Percentiles rank a stretch among this genome's conserved stretches.
Evolutionary conservation across 2,797 vertebrate species (phyloP).

Genomic region (Neosalanx taihuensis): DNA sequence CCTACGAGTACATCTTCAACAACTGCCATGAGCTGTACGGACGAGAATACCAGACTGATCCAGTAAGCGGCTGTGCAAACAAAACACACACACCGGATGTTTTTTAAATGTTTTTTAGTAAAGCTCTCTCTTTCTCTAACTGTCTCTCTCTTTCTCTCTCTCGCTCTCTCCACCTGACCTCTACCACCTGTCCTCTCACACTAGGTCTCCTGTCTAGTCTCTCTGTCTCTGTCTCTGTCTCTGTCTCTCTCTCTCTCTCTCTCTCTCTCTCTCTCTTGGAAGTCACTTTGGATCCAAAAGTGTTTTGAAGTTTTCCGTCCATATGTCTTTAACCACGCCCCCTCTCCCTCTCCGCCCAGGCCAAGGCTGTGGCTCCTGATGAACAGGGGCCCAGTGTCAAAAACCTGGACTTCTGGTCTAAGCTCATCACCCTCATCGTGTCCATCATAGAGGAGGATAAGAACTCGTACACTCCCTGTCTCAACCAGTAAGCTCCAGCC

Average conservation of each 20-base stretch:
- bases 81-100: no score
- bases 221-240: no score
- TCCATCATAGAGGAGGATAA: constrained; percentile 98
- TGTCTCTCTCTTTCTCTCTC: no score
- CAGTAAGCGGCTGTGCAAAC: constrained; percentile 69
- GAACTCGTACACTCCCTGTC: constrained; percentile 94
- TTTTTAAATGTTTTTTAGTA: no score
- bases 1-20: constrained; percentile 98
- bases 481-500: constrained; percentile 84
- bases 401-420: constrained; percentile 98
- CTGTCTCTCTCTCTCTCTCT: no score
- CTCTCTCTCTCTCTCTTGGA: no score
- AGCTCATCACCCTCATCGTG: constrained; percentile 96
- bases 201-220: no score
- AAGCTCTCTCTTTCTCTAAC: no score
- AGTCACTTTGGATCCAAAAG: no score
- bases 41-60: constrained; percentile 89
- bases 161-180: no score
- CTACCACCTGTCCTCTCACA: no score
- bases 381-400: constrained; percentile 92
- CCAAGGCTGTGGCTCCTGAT: constrained; percentile 90
- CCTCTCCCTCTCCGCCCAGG: constrained; percentile 63
- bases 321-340: background rate
- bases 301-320: background rate
- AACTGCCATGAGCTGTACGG: constrained; percentile 95